Evolutionary conservation across 1,140 invertebrate species (phyloP), one percentile per base, ranked within the genome.

Genomic region (Diorhabda sublineata): DNA sequence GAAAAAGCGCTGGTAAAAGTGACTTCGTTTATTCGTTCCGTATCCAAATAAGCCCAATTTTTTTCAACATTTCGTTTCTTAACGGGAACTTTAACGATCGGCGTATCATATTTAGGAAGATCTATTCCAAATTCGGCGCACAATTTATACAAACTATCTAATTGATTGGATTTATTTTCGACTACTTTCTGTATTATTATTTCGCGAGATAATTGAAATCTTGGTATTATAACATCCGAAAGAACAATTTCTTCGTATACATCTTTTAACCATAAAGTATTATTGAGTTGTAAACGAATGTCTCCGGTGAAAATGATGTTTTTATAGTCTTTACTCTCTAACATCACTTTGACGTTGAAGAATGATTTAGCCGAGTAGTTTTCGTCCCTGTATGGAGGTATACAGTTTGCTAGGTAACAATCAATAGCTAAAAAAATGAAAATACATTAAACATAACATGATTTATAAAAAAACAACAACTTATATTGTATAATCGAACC

Each of bases 181-280:
- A 68, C 72, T 41, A 76, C 59, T 61, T 73, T 64, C 41, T 61
- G 47, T 52, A 70, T 71, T 47, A 76, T 64, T 42, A 74, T 66
- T 67, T 74, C 71, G 64, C 70, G 72, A 41, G 70, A 71, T 7
- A 76, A 61, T 45, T 77, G 70, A 64, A 71, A 71, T 43, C 68
- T 64, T 6, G 74, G 69, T 7, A 73, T 68, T 11, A 42, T 60
- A 66, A 70, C 73, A 7, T 73, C 69, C 42, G n/a, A 67, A 11
- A 69, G 45, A 2, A 26, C 61, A 9, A 72, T 47, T 61, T 74
- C 70, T 70, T 76, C 71, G n/a, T 45, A 71, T 8, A 76, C 69
- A 56, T 77, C 73, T 42, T 77, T 69, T 3, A 79, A 26, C 76
- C 76, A 79, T 6, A 79, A 58, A 26, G 68, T 72, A 41, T 74